These are phyloP conservation scores for Metalampra italica DNA, from an alignment of 2,888 invertebrate genomes.

Conservation along the genomic window DNA sequence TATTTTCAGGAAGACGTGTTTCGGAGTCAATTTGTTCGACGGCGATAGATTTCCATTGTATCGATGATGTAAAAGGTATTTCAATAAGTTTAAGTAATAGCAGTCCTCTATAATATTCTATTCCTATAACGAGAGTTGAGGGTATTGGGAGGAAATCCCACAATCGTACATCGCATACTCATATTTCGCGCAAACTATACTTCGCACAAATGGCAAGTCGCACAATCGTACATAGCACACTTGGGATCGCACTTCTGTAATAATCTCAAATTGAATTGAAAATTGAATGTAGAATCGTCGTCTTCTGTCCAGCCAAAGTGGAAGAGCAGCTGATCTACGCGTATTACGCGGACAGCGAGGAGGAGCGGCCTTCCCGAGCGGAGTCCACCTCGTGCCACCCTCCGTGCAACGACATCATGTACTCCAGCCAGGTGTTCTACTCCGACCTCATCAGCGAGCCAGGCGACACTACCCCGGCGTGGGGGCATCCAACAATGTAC, in stretches of 20 bases:
- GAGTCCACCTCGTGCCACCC: conserved; percentile 57
- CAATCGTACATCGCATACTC: no score
- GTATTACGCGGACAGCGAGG: conserved; percentile 60
- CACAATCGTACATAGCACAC: no score
- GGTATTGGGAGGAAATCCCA: no score
- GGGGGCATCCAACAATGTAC: conserved; percentile 38
- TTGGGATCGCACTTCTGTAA: no score
- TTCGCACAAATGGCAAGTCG: no score
- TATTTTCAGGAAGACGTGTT: conserved; percentile 44
- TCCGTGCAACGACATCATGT: conserved; percentile 63
- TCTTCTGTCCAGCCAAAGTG: conserved; percentile 49
- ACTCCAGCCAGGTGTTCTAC: conserved; percentile 66
- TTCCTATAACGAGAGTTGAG: no score
- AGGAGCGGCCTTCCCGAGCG: conserved; percentile 28
- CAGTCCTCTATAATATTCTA: no score
- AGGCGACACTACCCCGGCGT: conserved; percentile 29
- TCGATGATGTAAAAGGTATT: conserved; percentile 49
- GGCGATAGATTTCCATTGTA: conserved; percentile 47
- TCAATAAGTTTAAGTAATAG: not conserved
- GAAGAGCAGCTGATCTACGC: conserved; percentile 58
- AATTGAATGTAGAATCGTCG: no score
- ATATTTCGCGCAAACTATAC: no score
- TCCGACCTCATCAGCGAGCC: conserved; percentile 52
- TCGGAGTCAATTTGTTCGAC: conserved; percentile 58
- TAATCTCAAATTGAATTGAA: no score